These are phyloP conservation scores for Allygus modestus DNA, from an alignment of 2,888 invertebrate species.

Conservation along the genomic window DNA sequence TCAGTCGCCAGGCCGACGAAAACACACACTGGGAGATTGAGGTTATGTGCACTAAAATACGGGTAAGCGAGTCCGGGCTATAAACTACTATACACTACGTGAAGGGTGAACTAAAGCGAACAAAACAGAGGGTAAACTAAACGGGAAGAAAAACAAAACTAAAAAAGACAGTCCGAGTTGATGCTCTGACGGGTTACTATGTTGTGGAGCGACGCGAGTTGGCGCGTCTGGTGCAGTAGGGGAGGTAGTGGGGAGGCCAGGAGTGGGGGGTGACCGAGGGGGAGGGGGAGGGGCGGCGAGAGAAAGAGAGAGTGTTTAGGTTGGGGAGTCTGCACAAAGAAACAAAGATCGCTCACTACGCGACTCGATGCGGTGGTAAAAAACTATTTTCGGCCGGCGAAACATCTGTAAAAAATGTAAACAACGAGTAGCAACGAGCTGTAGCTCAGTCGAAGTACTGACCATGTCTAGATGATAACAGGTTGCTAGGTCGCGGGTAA, in stretches of 20 bases:
- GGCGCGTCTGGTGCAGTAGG: slow-evolving; percentile 63
- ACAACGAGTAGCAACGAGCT: background rate
- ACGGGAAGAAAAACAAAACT: slow-evolving; percentile 44
- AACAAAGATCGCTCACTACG: slow-evolving; percentile 72
- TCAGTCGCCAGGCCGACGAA: background rate
- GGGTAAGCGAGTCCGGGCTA: background rate
- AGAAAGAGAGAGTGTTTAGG: slow-evolving; percentile 63
- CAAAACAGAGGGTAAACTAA: slow-evolving; percentile 36
- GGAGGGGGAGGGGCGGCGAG: slow-evolving; percentile 44
- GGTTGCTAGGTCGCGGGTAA: slow-evolving; percentile 27
- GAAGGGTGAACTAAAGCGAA: slow-evolving; percentile 10
- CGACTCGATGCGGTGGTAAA: slow-evolving; percentile 30
- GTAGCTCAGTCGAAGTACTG: background rate
- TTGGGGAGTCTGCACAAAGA: slow-evolving; percentile 64
- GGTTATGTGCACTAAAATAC: background rate
- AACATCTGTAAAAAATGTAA: slow-evolving; percentile 21
- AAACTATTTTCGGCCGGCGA: slow-evolving; percentile 32
- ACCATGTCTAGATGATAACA: slow-evolving; percentile 20
- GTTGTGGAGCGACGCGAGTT: slow-evolving; percentile 64
- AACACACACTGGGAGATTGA: background rate
- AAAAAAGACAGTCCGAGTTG: slow-evolving; percentile 63
- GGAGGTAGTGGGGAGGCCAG: slow-evolving; percentile 58
- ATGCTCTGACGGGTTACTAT: slow-evolving; percentile 68
- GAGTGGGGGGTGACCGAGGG: slow-evolving; percentile 51
- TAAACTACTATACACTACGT: background rate